Evolutionary conservation across 2,113 vertebrate species (phyloP), one percentile per base, ranked within the genome.

Genomic region (Syngnathoides biaculeatus): DNA sequence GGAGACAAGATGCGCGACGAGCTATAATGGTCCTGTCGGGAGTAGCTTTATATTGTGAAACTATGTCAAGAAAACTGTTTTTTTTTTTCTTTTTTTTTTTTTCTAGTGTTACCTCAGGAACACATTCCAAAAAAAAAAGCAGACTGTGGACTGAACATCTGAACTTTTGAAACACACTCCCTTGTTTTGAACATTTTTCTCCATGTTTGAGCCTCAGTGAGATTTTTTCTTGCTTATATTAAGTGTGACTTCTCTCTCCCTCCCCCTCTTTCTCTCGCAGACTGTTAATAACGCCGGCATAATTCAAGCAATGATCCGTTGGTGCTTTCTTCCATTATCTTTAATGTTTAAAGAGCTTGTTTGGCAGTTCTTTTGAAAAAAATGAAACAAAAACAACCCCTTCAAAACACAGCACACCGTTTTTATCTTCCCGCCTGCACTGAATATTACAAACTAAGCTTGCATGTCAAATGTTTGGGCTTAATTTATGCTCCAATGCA

Each of bases 1-100:
- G 96, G 96, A 0, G 95, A 97, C 58, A 98, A 98, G 87, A 94
- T 98, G 93, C 89, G 95, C 0, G 96, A 98, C 2, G 96, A 98
- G 85, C 92, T 99, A 81, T 98, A 96, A 93, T 86, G 42, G 67
- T 64, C 12, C 47, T 55, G 1, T 57, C 7, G 5, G 55, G 20
- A n/a, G 17, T 84, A 77, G 64, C 24, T 75, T 71, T 75, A 65
- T 63, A 62, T 72, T 84, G 39, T 73, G 62, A 68, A 75, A 82
- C 22, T 9, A 15, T 59, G 72, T 60, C 68, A 76, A 48, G 71
- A 74, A 68, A 72, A 57, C 55, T 9, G 55, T 27, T 8, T 13
- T 30, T 27, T 22, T 17, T 40, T 35, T 67, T 27, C 40, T 15
- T 55, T 15, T 42, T 4, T 67, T 14, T 64, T 30, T 65, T 27